phyloP scores from a whole-genome alignment of 2,797 vertebrate genomes.

The Crocodylus rhombifer region DNA sequence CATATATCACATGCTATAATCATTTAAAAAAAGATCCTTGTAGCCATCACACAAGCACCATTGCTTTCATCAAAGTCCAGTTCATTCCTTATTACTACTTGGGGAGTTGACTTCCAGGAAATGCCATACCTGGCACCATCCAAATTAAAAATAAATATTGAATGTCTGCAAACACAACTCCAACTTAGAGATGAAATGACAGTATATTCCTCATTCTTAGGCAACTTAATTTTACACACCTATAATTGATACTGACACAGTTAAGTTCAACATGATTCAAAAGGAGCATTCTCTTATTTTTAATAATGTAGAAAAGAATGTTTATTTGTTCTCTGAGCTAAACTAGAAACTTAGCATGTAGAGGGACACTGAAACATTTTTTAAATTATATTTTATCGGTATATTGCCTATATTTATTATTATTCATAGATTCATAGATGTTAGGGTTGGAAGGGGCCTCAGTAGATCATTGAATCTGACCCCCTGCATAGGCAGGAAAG shows the following conservation, averaged over 20 bases:
- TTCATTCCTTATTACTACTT: constrained; percentile 20
- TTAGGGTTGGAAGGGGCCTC: too few relatives aligned
- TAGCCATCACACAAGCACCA: neutral
- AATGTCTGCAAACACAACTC: neutral
- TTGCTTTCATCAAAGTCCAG: constrained; percentile 19
- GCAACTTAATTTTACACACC: neutral
- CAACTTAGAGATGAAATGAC: constrained; percentile 25
- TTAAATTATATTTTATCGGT: too few relatives aligned
- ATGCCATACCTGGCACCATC: neutral
- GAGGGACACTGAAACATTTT: neutral
- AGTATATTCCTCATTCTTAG: neutral
- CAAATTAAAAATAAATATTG: constrained; percentile 21
- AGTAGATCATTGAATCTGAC: too few relatives aligned
- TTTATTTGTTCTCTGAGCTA: neutral
- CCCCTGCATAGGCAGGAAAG: too few relatives aligned
- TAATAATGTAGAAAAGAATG: fast-evolving
- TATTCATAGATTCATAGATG: too few relatives aligned
- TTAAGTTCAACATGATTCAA: neutral
- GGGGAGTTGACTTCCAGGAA: constrained; percentile 48
- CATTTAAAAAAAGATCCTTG: constrained; percentile 3
- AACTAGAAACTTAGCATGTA: neutral
- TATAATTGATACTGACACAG: neutral
- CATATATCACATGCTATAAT: constrained; percentile 1
- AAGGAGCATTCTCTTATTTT: neutral
- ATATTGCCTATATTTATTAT: too few relatives aligned